These are phyloP conservation scores for Dicerorhinus sumatrensis DNA, from an alignment of 2,113 vertebrate species.

Conservation along the genomic window DNA sequence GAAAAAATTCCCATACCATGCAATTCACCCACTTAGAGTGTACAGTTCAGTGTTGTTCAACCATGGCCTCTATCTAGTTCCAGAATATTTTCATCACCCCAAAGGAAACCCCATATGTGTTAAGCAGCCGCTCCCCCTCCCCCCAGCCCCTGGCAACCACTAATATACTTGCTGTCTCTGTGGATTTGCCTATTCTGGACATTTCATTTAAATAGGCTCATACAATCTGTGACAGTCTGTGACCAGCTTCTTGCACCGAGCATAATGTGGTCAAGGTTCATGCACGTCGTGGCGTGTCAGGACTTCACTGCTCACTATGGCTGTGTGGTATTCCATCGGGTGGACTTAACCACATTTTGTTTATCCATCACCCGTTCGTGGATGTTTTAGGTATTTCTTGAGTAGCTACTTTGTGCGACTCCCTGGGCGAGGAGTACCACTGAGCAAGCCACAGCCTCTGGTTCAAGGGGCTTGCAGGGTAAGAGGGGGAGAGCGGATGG, in stretches of 20 bases:
- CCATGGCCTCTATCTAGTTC: neutral
- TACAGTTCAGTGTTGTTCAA: fast-evolving
- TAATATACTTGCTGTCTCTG: fast-evolving
- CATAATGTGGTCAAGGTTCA: fast-evolving
- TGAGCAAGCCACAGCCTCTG: neutral
- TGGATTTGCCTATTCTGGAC: neutral
- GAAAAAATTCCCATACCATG: fast-evolving
- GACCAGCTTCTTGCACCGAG: too few species aligned
- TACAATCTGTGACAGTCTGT: neutral
- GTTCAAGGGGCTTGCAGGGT: neutral
- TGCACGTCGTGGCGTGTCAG: fast-evolving
- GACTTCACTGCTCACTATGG: neutral
- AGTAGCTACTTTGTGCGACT: neutral
- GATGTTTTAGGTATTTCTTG: neutral
- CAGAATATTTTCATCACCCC: neutral
- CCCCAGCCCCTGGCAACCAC: neutral
- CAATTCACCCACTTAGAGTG: fast-evolving
- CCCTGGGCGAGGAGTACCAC: neutral
- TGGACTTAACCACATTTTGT: fast-evolving
- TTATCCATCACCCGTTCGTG: fast-evolving
- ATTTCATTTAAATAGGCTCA: fast-evolving
- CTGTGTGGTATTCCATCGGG: fast-evolving
- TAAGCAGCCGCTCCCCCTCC: too few species aligned
- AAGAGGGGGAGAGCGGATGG: too few species aligned
- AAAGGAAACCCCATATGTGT: fast-evolving